Base-by-base conservation (phyloP, 2,888 invertebrate genomes). In the Amaurobius ferox region DNA sequence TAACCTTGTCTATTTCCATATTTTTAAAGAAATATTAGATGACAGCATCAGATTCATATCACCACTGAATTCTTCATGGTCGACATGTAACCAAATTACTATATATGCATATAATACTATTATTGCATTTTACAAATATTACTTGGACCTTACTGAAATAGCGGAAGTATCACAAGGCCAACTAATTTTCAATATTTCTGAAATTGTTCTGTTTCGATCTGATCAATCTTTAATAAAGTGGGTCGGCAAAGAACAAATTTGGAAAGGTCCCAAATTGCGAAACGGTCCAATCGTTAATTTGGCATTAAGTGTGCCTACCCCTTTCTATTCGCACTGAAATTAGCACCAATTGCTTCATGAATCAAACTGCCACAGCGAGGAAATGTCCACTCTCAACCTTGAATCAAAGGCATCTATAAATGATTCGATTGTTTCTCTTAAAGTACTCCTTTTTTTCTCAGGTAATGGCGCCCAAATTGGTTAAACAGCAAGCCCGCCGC, bases 391-490 rank as follows among this genome's bases (percentile, higher is more conserved):
- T 78, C 67, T 1, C 40, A 74, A 72, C 81, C 81, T 81, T 81
- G 74, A 74, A 68, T 64, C 19, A 61, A 74, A 62, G 55, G 44
- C 74, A 81, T 81, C 81, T 61, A 61, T 55, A 81, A 81, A 81
- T 70, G 81, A 74, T 81, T 68, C 74, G 74, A 81, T 81, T 81
- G 81, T 81, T 81, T 81, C 68, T 44, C 61, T 48, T 66, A 73
- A 72, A 79, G 68, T 55, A 48, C 71, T 26, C 62, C 48, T 67
- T 48, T 76, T 81, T 70, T 74, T 44, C 39, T 19, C 26, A 44
- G 32, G 40, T 73, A 79, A 79, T 79, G 62, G 71, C 73, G 44
- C 74, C 74, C 68, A 81, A 81, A 81, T 81, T 81, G 80, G 70
- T 72, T 73, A 80, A 73, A 55, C 73, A 67, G 44, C 16, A 66